Base-by-base conservation (phyloP, 2,888 invertebrate species). In the Isoperla grammatica region DNA sequence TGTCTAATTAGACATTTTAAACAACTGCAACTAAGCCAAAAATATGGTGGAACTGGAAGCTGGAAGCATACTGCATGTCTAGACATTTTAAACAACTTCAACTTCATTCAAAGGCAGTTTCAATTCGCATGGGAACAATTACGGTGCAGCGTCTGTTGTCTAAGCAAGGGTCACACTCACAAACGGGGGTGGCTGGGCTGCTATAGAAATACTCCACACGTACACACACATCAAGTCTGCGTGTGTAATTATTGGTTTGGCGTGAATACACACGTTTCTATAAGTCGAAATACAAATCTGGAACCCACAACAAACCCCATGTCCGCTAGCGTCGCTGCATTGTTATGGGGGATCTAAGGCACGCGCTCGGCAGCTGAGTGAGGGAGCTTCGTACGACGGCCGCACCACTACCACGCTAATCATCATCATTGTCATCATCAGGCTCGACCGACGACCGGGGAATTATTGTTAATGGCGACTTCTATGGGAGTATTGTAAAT, bases 351-450 rank as follows among this genome's bases (percentile, higher is more conserved):
- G 40, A 40, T 13, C 29, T 8, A 6, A 29, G 5, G 29, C 29
- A 29, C 29, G 29, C 45, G 15, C 45, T 45, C 45, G 5, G 19
- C 45, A 45, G 45, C 45, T 45, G 45, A 45, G 11, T n/a, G 29
- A 17, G 45, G 5, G 19, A 45, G 19, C n/a, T n/a, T n/a, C n/a
- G n/a, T n/a, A n/a, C n/a, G 45, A 11, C 2, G n/a, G 5, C 3
- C 3, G 17, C 45, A 15, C 29, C 53, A 39, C 53, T n/a, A 39
- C 37, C 53, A 35, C 17, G 59, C 59, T 59, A 59, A 59, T 59
- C 59, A 59, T 59, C 54, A 43, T 54, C 59, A 58, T 58, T 58
- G 58, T 58, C 58, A 58, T 53, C 53, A 53, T 37, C 53, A 35
- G 5, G 15, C 15, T n/a, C 9, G 9, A 9, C 9, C 5, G 13